Evolutionary conservation across 1,140 invertebrate species (phyloP), one percentile per base, ranked within the genome.

Genomic region (Cataglyphis hispanica): DNA sequence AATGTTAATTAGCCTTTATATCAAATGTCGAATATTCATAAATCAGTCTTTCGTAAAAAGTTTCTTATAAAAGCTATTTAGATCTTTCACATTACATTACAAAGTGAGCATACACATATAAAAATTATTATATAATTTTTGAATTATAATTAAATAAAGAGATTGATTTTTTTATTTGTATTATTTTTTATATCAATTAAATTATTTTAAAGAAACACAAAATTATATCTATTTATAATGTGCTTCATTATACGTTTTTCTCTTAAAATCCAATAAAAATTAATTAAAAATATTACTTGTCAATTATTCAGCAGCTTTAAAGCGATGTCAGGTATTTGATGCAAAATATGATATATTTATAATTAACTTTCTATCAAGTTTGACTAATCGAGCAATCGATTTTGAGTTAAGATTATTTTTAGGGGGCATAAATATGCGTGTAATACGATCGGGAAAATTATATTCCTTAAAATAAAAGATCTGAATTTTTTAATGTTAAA

Each of bases 341-440:
- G 40, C 19, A 50, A 64, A 63, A 22, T 53, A 46, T 16, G 5
- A 22, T 53, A 46, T 16, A 11, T 43, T 64, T 0, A 63, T 37
- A 66, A 37, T 66, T 64, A 77, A 6, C 19, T 43, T n/a, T 10
- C 16, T 11, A 46, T 77, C 27, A 25, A 77, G 43, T 34, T 77
- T 77, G 4, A 40, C 31, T 56, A 46, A 78, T 46, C 37, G 37
- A 43, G 8, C 31, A 50, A 50, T 66, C 27, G 4, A 67, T 78
- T 34, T 66, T 11, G 46, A 19, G 16, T 2, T 13, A 46, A 67
- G 34, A 2, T 16, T 37, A 2, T 10, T 37, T 13, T 0, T n/a
- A 67, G n/a, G 31, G 19, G 25, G 11, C 13, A 66, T 13, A 8
- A 78, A 53, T 78, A 31, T 31, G 31, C 4, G 1, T 67, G 13